These are phyloP conservation scores for Cotesia vestalis DNA, from an alignment of 1,140 invertebrate genomes.

Conservation along the genomic window DNA sequence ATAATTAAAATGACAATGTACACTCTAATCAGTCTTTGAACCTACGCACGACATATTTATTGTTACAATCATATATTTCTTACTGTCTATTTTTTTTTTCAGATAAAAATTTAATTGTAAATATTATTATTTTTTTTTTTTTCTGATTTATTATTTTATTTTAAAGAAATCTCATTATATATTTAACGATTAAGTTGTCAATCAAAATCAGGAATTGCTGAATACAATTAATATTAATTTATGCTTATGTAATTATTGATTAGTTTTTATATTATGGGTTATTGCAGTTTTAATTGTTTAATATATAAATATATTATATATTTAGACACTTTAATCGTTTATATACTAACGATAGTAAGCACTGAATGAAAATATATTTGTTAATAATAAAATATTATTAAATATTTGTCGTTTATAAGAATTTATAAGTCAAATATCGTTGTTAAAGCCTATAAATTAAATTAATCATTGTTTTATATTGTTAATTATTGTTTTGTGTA, in stretches of 20 bases:
- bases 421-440: slow-evolving; percentile 2
- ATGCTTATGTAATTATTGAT: no score
- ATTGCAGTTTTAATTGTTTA: no score
- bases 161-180: no score
- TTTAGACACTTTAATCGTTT: no score
- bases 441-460: background rate
- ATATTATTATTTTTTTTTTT: no score
- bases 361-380: slow-evolving; percentile 17
- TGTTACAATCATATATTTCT: slow-evolving; percentile 2
- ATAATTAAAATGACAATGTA: slow-evolving; percentile 9
- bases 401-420: slow-evolving; percentile 1
- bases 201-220: no score
- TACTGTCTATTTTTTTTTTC: background rate
- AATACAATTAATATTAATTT: no score
- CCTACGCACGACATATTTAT: slow-evolving; percentile 19
- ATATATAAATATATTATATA: background rate
- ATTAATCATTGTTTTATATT: background rate
- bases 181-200: no score
- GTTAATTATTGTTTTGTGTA: background rate
- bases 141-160: background rate
- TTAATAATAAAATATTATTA: slow-evolving; percentile 10
- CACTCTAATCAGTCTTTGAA: slow-evolving; percentile 14
- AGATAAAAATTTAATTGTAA: background rate
- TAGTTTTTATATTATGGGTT: no score
- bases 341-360: background rate